phyloP scores from a whole-genome alignment of 1,140 invertebrate genomes.

The Campodea augens region DNA sequence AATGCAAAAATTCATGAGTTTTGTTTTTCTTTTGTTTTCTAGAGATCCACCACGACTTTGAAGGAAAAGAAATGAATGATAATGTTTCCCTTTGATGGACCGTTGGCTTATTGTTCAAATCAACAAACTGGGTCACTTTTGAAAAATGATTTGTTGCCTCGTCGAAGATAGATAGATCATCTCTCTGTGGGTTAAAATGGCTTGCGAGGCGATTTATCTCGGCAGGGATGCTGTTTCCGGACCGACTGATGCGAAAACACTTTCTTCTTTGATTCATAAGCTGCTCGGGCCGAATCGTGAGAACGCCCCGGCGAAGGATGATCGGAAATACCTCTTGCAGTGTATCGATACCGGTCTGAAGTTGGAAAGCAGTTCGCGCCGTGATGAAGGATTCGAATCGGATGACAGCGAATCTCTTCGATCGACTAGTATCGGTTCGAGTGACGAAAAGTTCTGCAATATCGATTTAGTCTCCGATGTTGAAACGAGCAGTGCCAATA shows the following conservation, averaged over 20 bases:
- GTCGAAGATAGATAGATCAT: too few species aligned
- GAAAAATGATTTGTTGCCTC: too few species aligned
- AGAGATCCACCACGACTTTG: too few species aligned
- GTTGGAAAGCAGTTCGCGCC: background rate
- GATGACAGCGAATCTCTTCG: background rate
- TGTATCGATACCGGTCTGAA: background rate
- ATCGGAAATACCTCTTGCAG: background rate
- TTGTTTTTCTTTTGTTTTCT: too few species aligned
- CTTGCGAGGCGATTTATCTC: background rate
- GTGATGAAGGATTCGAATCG: background rate
- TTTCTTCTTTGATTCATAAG: background rate
- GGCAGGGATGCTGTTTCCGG: background rate
- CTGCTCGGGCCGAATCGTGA: background rate
- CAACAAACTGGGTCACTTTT: too few species aligned
- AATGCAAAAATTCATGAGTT: too few species aligned
- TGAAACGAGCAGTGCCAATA: background rate
- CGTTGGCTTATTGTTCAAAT: too few species aligned
- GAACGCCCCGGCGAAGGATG: background rate
- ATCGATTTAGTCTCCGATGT: background rate
- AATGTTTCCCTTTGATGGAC: too few species aligned
- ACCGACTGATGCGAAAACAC: background rate
- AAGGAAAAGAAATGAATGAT: too few species aligned
- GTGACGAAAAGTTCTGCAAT: background rate
- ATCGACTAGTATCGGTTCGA: background rate
- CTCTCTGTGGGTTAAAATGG: too few species aligned